Conservation (phyloP, 2,888 invertebrate species). For the Rambutsinella grinnellia region DNA sequence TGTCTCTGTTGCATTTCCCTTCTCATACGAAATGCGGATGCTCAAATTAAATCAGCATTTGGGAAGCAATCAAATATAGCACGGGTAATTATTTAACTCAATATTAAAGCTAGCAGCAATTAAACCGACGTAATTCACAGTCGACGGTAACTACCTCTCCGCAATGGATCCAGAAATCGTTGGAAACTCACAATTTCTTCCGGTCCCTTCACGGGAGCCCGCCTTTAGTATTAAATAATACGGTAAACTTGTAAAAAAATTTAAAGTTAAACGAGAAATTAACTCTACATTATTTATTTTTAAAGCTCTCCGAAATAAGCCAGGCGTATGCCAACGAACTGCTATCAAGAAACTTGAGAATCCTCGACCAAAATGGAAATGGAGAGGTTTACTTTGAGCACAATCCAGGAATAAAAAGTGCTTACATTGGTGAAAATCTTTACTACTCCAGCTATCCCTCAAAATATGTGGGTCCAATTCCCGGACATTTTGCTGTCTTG, state of each 20-base stretch:
- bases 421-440: slow-evolving; percentile 58
- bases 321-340: slow-evolving; percentile 56
- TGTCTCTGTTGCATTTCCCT: too few relatives aligned
- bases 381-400: slow-evolving; percentile 43
- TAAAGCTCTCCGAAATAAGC: slow-evolving; percentile 57
- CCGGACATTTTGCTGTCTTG: slow-evolving; percentile 22
- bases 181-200: slow-evolving; percentile 54
- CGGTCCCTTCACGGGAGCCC: slow-evolving; percentile 46
- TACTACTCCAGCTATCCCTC: slow-evolving; percentile 34
- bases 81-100: too few relatives aligned
- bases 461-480: slow-evolving; percentile 1
- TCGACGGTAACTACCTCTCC: slow-evolving; percentile 33
- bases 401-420: slow-evolving; percentile 27
- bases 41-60: too few relatives aligned
- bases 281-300: not conserved
- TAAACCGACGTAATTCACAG: slow-evolving; percentile 12
- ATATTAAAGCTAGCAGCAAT: not conserved
- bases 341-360: slow-evolving; percentile 18
- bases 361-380: not conserved
- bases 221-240: slow-evolving; percentile 49
- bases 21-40: too few relatives aligned
- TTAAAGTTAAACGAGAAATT: not conserved
- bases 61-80: too few relatives aligned
- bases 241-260: slow-evolving; percentile 34
- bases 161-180: slow-evolving; percentile 50